These are phyloP conservation scores for Drosophila birchii DNA, from an alignment of 2,888 invertebrate species.

Conservation along the genomic window DNA sequence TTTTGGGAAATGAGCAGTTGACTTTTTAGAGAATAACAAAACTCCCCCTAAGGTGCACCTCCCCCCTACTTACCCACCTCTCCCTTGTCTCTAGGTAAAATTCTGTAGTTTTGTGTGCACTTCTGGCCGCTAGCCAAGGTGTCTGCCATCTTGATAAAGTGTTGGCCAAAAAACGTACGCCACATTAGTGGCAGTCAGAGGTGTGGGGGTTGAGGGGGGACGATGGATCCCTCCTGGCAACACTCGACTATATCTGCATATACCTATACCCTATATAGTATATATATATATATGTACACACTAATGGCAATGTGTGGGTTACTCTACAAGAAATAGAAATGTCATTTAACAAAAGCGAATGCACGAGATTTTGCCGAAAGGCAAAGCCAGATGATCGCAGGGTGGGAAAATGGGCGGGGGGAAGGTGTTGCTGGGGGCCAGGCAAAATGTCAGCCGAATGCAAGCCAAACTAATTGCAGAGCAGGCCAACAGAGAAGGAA, in stretches of 20 bases:
- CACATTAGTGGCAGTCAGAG: slow-evolving; percentile 73
- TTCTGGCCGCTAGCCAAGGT: slow-evolving; percentile 76
- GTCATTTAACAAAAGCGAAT: slow-evolving; percentile 70
- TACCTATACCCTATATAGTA: too few relatives aligned
- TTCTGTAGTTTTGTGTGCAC: slow-evolving; percentile 74
- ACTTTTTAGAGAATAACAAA: slow-evolving; percentile 21
- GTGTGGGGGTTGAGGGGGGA: not conserved
- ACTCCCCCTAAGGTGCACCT: slow-evolving; percentile 37
- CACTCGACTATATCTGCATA: slow-evolving; percentile 38
- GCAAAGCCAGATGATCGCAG: slow-evolving; percentile 12
- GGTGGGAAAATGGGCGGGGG: not conserved
- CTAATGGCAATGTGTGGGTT: slow-evolving; percentile 57
- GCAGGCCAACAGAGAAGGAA: slow-evolving; percentile 45
- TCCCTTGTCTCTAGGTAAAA: slow-evolving; percentile 40
- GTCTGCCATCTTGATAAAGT: slow-evolving; percentile 82
- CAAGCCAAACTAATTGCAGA: slow-evolving; percentile 75
- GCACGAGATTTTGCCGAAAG: slow-evolving; percentile 63
- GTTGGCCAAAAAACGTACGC: slow-evolving; percentile 80
- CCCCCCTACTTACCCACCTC: not conserved
- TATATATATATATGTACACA: slow-evolving; percentile 11
- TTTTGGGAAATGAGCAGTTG: slow-evolving; percentile 25
- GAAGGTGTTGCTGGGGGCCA: slow-evolving; percentile 23
- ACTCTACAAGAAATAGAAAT: slow-evolving; percentile 76
- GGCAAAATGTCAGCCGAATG: slow-evolving; percentile 72
- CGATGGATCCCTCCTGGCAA: slow-evolving; percentile 43